Evolutionary conservation across 2,888 invertebrate species (phyloP).

Genomic region (Aspidiotus destructor): DNA sequence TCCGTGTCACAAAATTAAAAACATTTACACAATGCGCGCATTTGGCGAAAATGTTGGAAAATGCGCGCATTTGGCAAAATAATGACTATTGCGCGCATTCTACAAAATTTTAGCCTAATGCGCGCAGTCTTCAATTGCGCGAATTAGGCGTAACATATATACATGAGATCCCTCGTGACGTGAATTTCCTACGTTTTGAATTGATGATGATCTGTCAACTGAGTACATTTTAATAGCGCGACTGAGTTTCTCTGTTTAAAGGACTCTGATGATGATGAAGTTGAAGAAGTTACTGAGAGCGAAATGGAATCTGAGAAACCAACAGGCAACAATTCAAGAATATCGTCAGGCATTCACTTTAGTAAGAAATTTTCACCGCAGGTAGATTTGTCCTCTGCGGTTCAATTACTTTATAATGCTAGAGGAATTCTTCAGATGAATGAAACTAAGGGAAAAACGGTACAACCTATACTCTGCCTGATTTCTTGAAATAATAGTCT

Average conservation of each 20-base stretch:
- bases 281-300: background rate
- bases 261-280: background rate
- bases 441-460: background rate
- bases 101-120: too few relatives aligned
- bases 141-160: too few relatives aligned
- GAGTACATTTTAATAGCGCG: background rate
- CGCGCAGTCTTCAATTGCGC: too few relatives aligned
- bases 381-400: background rate
- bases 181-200: background rate
- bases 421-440: background rate
- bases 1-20: too few relatives aligned
- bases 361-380: background rate
- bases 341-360: background rate
- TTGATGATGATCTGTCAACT: background rate
- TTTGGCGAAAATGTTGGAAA: too few relatives aligned
- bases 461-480: background rate
- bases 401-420: background rate
- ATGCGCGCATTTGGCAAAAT: too few relatives aligned
- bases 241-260: background rate
- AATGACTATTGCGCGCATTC: too few relatives aligned
- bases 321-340: background rate
- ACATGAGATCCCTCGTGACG: background rate
- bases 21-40: too few relatives aligned
- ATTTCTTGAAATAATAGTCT: too few relatives aligned
- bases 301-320: background rate